phyloP scores from a whole-genome alignment of 2,888 invertebrate genomes.

The Apotomis betuletana region DNA sequence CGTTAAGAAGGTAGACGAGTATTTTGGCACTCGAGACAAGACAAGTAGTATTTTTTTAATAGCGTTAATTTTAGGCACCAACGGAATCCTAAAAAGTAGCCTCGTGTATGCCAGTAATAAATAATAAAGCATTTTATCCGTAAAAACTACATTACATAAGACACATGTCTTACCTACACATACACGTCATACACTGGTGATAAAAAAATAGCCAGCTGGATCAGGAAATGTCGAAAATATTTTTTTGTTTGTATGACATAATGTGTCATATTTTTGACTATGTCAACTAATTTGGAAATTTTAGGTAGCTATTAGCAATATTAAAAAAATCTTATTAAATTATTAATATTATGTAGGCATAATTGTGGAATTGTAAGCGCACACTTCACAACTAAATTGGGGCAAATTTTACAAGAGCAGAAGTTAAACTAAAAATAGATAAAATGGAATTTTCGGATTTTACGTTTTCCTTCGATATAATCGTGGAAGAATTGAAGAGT shows the following conservation, averaged over 20 bases:
- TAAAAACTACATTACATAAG: too few species aligned
- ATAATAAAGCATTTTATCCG: too few species aligned
- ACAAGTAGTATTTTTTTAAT: too few species aligned
- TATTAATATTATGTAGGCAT: constrained; percentile 38
- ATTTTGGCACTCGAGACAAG: too few species aligned
- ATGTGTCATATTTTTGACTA: constrained; percentile 34
- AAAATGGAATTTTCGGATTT: constrained; percentile 70
- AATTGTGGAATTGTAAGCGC: background rate
- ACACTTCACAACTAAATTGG: constrained; percentile 37
- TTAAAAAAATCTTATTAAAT: constrained; percentile 44
- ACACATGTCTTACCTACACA: too few species aligned
- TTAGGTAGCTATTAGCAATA: constrained; percentile 49
- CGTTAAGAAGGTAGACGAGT: too few species aligned
- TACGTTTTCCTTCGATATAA: constrained; percentile 71
- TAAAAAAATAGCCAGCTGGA: constrained; percentile 16
- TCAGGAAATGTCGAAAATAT: background rate
- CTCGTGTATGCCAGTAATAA: too few species aligned
- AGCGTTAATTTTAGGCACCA: too few species aligned
- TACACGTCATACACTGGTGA: background rate
- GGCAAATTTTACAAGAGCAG: constrained; percentile 29
- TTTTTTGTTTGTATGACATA: background rate
- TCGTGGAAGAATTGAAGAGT: constrained; percentile 62
- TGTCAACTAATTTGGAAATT: constrained; percentile 55
- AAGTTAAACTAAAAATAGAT: background rate
- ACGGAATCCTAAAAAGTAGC: too few species aligned